Evolutionary conservation across 2,888 invertebrate genomes (phyloP).

Genomic region (Sarcophaga caerulescens): DNA sequence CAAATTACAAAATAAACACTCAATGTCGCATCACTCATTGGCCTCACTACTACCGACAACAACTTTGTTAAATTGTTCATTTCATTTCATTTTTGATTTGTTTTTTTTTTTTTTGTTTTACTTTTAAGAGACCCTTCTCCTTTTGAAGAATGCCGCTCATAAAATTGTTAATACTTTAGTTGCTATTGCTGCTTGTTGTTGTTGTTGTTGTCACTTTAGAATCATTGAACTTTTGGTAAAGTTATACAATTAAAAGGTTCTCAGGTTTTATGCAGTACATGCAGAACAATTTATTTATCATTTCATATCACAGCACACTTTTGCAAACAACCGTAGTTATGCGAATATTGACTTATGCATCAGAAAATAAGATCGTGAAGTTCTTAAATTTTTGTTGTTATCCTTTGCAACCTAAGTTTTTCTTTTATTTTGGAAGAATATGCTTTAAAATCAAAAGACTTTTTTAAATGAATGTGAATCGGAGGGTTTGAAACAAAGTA

Average conservation of each 20-base stretch:
- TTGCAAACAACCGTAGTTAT: no score
- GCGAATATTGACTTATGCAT: no score
- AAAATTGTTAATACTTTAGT: constrained; percentile 31
- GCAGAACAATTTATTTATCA: not conserved
- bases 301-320: no score
- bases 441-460: no score
- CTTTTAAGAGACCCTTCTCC: not conserved
- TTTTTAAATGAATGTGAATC: no score
- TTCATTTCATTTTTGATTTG: constrained; percentile 9
- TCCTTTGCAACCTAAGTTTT: no score
- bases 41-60: constrained; percentile 17
- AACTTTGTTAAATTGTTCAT: constrained; percentile 57
- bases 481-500: no score
- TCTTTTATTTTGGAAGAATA: no score
- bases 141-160: constrained; percentile 34
- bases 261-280: not conserved
- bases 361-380: no score
- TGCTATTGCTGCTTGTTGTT: not conserved
- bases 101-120: constrained; percentile 30
- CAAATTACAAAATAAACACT: constrained; percentile 50
- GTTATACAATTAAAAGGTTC: constrained; percentile 9
- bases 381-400: no score
- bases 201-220: constrained; percentile 41
- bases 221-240: constrained; percentile 37
- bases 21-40: not conserved